These are phyloP conservation scores for Heliconius nattereri DNA, from an alignment of 1,140 invertebrate genomes.

Conservation along the genomic window DNA sequence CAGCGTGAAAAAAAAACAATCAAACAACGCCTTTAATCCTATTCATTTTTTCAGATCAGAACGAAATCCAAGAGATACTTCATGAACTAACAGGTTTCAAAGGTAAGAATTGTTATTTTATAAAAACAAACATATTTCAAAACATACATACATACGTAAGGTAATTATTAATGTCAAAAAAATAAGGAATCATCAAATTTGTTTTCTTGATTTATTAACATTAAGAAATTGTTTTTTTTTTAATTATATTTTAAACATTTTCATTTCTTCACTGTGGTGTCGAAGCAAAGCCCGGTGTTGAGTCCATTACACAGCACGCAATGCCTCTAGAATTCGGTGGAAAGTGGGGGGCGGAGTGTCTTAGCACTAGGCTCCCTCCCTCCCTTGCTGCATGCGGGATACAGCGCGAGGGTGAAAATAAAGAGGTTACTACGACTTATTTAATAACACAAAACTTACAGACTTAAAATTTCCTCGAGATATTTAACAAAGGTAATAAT, in stretches of 20 bases:
- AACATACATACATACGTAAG: neutral
- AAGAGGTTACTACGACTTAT: neutral
- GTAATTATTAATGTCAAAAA: neutral
- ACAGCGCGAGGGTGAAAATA: too few relatives aligned
- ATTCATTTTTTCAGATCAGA: constrained; percentile 2
- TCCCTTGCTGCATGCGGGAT: too few relatives aligned
- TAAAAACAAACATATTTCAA: neutral
- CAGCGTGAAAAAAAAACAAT: too few relatives aligned
- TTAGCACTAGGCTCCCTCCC: too few relatives aligned
- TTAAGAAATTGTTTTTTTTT: neutral
- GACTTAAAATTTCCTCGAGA: neutral
- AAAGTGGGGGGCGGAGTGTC: too few relatives aligned
- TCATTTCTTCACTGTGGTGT: neutral
- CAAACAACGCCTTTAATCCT: too few relatives aligned
- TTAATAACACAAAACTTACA: neutral
- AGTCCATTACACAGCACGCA: too few relatives aligned
- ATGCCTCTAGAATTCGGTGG: too few relatives aligned
- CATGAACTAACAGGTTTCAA: constrained; percentile 2
- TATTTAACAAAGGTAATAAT: neutral
- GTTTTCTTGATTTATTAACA: neutral
- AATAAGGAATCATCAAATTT: neutral
- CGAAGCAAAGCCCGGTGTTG: too few relatives aligned
- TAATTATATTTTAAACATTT: neutral
- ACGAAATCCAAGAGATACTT: neutral
- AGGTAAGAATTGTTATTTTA: constrained; percentile 3